Conservation (phyloP, 2,888 invertebrate genomes). For the Platycnemis pennipes region DNA sequence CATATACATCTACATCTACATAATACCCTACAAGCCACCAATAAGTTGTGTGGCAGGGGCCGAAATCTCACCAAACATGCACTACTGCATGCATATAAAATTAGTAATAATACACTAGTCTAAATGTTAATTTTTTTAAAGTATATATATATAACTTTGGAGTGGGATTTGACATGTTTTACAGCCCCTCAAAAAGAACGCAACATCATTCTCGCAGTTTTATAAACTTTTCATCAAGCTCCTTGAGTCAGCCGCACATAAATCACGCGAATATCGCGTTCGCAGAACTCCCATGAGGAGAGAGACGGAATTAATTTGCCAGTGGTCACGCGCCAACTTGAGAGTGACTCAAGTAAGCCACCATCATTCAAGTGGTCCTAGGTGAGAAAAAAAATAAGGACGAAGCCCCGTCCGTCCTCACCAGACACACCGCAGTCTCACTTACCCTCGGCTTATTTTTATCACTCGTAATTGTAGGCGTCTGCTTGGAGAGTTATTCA, state of each 20-base stretch:
- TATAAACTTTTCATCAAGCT: no score
- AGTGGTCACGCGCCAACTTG: background rate
- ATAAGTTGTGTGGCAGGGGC: no score
- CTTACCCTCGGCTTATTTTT: background rate
- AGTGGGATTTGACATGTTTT: no score
- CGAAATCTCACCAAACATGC: no score
- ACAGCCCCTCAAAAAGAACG: no score
- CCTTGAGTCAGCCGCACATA: background rate
- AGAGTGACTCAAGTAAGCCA: background rate
- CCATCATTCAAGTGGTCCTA: background rate
- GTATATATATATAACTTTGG: no score
- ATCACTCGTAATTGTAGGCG: background rate
- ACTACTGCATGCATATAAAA: no score
- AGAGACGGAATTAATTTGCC: background rate
- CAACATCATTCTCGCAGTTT: no score
- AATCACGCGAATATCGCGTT: background rate
- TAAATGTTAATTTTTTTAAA: no score
- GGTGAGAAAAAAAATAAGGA: background rate
- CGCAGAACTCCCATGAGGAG: background rate
- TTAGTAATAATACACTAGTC: no score
- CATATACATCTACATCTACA: no score
- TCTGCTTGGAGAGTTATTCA: background rate
- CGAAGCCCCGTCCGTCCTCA: background rate
- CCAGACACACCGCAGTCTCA: background rate
- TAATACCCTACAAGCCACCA: no score